Conservation (phyloP, 2,797 vertebrate species). For the Molossus molossus region DNA sequence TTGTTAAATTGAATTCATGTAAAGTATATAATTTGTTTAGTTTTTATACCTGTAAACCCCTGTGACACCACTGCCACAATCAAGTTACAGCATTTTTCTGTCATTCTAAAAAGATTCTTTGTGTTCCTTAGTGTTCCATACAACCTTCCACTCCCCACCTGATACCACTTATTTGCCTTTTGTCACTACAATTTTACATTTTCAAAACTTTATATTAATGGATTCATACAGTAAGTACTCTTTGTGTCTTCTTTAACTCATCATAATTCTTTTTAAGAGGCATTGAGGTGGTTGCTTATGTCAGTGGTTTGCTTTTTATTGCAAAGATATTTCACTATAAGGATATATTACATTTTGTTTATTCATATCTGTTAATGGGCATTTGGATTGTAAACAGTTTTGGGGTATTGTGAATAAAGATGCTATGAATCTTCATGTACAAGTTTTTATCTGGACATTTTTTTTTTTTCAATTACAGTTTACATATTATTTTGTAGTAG, state of each 20-base stretch:
- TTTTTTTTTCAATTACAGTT: too few species aligned
- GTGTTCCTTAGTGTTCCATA: not conserved
- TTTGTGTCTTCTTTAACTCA: not conserved
- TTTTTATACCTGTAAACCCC: not conserved
- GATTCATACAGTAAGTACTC: not conserved
- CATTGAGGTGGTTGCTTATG: not conserved
- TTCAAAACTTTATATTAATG: not conserved
- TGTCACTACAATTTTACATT: not conserved
- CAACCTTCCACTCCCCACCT: not conserved
- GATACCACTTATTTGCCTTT: not conserved
- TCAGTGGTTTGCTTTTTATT: not conserved
- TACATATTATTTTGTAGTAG: too few species aligned
- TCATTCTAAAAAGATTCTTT: not conserved
- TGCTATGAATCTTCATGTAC: too few species aligned
- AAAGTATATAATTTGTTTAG: not conserved
- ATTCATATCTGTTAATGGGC: not conserved
- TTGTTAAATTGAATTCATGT: not conserved
- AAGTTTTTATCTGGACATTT: too few species aligned
- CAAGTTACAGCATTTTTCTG: not conserved
- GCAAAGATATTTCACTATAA: not conserved
- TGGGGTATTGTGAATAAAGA: too few species aligned
- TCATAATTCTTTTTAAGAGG: not conserved
- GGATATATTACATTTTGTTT: not conserved
- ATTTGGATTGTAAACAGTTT: not conserved
- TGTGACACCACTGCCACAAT: not conserved